phyloP scores from a whole-genome alignment of 2,113 vertebrate genomes.

The Peromyscus californicus region DNA sequence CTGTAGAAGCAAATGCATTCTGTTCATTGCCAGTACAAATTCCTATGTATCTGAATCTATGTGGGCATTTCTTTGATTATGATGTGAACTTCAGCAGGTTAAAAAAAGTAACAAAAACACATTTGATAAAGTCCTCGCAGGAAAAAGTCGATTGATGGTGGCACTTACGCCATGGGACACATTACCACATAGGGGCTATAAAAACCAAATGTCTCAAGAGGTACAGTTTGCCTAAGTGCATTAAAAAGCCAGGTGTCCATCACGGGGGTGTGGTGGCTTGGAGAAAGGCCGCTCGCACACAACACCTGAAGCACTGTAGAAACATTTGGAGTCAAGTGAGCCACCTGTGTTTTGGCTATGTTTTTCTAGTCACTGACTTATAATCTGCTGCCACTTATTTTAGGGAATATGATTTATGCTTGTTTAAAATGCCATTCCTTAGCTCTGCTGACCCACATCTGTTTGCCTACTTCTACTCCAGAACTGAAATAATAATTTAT shows the following conservation, averaged over 20 bases:
- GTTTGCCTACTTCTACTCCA: slow-evolving; percentile 59
- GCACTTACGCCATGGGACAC: neutral
- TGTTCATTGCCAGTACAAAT: neutral
- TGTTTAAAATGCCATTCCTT: slow-evolving; percentile 67
- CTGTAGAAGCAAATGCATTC: neutral
- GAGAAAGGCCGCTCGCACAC: neutral
- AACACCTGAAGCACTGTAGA: neutral
- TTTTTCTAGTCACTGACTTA: slow-evolving; percentile 51
- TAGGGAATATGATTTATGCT: slow-evolving; percentile 60
- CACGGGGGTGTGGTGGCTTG: neutral
- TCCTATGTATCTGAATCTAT: neutral
- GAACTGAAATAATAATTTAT: slow-evolving; percentile 62
- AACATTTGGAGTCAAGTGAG: neutral
- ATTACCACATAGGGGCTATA: neutral
- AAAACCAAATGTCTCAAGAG: neutral
- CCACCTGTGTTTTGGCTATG: slow-evolving; percentile 32
- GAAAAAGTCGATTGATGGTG: neutral
- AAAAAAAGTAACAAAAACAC: neutral
- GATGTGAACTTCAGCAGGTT: neutral
- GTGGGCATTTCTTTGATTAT: neutral
- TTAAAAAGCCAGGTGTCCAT: neutral
- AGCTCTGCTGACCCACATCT: slow-evolving; percentile 47
- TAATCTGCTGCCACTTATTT: slow-evolving; percentile 61
- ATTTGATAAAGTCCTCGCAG: slow-evolving; percentile 2
- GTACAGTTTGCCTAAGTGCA: neutral